Conservation (phyloP, 1,140 invertebrate genomes). For the Drosophila yakuba region DNA sequence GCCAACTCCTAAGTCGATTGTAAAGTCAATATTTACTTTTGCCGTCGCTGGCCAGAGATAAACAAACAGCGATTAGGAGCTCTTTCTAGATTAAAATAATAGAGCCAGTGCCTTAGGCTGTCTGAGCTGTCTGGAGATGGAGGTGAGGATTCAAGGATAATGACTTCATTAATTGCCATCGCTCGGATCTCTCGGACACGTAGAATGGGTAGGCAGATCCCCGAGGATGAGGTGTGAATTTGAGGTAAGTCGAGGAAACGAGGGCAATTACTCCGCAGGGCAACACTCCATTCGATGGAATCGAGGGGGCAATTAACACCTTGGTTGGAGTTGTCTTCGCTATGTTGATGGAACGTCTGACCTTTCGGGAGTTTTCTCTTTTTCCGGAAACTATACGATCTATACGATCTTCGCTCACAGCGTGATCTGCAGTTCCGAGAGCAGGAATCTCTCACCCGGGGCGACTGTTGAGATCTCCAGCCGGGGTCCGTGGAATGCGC, state of each 20-base stretch:
- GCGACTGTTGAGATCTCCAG: slow-evolving; percentile 75
- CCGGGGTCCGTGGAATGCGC: slow-evolving; percentile 38
- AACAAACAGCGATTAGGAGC: slow-evolving; percentile 17
- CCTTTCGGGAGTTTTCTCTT: slow-evolving; percentile 31
- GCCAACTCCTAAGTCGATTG: slow-evolving; percentile 65
- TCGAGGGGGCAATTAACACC: slow-evolving; percentile 73
- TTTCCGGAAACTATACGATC: slow-evolving; percentile 31
- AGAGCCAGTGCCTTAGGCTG: slow-evolving; percentile 34
- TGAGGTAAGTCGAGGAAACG: slow-evolving; percentile 61
- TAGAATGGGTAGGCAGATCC: slow-evolving; percentile 21
- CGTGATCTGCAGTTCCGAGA: slow-evolving; percentile 41
- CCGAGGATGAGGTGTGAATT: slow-evolving; percentile 65
- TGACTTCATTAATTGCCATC: slow-evolving; percentile 71
- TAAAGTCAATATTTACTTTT: slow-evolving; percentile 82
- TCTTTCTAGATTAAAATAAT: slow-evolving; percentile 76
- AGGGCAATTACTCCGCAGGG: slow-evolving; percentile 51
- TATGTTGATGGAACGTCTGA: slow-evolving; percentile 6
- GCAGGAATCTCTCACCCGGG: slow-evolving; percentile 42
- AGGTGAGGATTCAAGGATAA: slow-evolving; percentile 44
- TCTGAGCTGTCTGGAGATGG: slow-evolving; percentile 59
- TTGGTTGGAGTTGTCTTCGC: slow-evolving; percentile 60
- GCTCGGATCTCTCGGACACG: slow-evolving; percentile 36
- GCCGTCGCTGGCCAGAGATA: slow-evolving; percentile 12
- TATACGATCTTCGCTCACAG: slow-evolving; percentile 24
- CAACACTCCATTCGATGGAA: slow-evolving; percentile 47